Conservation (phyloP, 2,888 invertebrate genomes). For the Synanthedon andrenaeformis region DNA sequence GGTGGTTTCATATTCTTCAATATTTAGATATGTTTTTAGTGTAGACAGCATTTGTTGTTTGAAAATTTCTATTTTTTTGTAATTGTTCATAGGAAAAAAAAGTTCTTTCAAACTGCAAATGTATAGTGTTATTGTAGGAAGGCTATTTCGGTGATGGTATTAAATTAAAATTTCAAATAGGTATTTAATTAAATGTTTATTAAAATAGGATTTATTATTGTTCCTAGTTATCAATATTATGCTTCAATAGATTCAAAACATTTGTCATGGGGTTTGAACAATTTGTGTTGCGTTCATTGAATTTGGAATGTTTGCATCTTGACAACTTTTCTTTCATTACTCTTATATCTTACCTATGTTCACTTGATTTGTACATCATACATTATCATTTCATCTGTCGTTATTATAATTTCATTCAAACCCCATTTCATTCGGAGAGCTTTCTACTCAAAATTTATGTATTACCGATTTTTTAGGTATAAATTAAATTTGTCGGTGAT, state of each 20-base stretch:
- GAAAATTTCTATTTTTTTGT: slow-evolving; percentile 3
- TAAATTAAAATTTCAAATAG: slow-evolving; percentile 9
- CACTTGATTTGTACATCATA: slow-evolving; percentile 43
- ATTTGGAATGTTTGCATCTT: slow-evolving; percentile 70
- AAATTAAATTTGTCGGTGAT: slow-evolving; percentile 33
- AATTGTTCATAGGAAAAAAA: slow-evolving; percentile 1
- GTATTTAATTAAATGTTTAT: not conserved
- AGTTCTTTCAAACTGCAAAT: slow-evolving; percentile 16
- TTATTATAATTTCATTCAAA: slow-evolving; percentile 56
- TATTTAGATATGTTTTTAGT: not conserved
- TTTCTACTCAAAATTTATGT: slow-evolving; percentile 30
- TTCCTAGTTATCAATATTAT: slow-evolving; percentile 27
- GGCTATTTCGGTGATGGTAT: slow-evolving; percentile 12
- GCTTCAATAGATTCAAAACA: slow-evolving; percentile 41
- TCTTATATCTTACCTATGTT: slow-evolving; percentile 24
- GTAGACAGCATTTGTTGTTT: slow-evolving; percentile 5
- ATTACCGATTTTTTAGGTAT: slow-evolving; percentile 11
- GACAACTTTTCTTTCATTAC: slow-evolving; percentile 63
- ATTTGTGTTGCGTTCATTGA: slow-evolving; percentile 52
- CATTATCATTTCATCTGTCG: slow-evolving; percentile 30
- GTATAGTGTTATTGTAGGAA: slow-evolving; percentile 3
- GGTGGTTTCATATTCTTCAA: slow-evolving; percentile 10
- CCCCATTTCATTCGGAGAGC: slow-evolving; percentile 68
- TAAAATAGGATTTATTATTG: slow-evolving; percentile 14
- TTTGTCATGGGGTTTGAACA: slow-evolving; percentile 68